These are phyloP conservation scores for Mastomys coucha DNA, from an alignment of 2,113 vertebrate genomes.

Conservation along the genomic window DNA sequence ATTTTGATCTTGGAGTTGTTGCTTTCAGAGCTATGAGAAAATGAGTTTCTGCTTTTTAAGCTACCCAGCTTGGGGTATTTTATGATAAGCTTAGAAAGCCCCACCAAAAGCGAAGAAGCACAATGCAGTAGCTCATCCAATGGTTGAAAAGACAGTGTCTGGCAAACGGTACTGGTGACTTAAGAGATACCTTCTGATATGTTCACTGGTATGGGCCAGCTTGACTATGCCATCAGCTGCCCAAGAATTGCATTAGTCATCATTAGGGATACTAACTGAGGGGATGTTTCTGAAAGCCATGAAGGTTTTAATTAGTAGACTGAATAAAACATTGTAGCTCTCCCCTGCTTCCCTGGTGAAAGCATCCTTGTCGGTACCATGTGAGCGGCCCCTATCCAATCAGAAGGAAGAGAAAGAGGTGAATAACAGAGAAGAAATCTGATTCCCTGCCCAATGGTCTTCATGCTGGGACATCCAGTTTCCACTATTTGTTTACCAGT, in stretches of 20 bases:
- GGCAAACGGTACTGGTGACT: neutral
- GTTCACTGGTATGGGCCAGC: neutral
- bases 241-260: neutral
- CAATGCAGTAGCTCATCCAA: neutral
- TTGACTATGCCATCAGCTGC: neutral
- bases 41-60: neutral
- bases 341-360: neutral
- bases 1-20: neutral
- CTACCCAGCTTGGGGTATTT: neutral
- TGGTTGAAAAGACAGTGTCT: neutral
- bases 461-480: neutral
- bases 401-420: neutral
- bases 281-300: neutral
- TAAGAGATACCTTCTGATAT: neutral
- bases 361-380: no score
- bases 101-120: neutral
- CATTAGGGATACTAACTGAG: no score
- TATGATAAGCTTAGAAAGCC: neutral
- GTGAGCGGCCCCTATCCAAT: neutral
- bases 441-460: neutral
- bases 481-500: neutral
- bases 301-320: neutral
- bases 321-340: neutral
- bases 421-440: neutral
- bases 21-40: neutral